Conservation (phyloP, 2,797 vertebrate species). For the Adelosebastes latens region DNA sequence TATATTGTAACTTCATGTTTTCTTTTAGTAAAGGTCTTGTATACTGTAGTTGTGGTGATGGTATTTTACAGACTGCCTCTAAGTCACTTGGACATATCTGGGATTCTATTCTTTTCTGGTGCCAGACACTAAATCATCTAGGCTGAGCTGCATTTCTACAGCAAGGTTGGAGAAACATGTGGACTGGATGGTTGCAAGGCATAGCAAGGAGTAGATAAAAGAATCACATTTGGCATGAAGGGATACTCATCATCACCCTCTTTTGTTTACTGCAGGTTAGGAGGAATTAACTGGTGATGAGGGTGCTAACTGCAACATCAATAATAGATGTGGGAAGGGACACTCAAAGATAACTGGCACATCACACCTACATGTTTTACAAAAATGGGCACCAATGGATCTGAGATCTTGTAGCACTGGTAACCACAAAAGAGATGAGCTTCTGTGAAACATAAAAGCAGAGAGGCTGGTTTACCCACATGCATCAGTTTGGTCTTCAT, state of each 20-base stretch:
- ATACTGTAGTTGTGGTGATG: no score
- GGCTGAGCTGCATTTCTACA: background rate
- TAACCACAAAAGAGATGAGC: conserved; percentile 1
- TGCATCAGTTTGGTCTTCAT: background rate
- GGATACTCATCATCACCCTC: background rate
- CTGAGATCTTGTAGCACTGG: background rate
- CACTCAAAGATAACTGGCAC: conserved; percentile 16
- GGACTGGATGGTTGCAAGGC: background rate
- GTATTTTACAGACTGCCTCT: background rate
- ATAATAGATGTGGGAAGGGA: conserved; percentile 5
- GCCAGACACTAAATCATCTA: background rate
- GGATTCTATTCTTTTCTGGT: background rate
- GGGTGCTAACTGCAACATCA: conserved; percentile 10
- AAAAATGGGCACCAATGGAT: background rate
- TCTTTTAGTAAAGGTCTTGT: background rate
- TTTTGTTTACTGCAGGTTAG: background rate
- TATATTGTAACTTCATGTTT: background rate
- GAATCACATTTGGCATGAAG: background rate
- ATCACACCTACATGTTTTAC: conserved; percentile 4
- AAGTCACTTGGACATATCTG: background rate
- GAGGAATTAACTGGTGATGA: conserved; percentile 11
- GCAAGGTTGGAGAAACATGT: background rate
- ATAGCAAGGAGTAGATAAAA: background rate
- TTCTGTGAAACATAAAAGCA: background rate
- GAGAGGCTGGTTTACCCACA: background rate